Evolutionary conservation across 2,888 invertebrate genomes (phyloP), one percentile per base, ranked within the genome.

Genomic region (Oxyscelio sp.): DNA sequence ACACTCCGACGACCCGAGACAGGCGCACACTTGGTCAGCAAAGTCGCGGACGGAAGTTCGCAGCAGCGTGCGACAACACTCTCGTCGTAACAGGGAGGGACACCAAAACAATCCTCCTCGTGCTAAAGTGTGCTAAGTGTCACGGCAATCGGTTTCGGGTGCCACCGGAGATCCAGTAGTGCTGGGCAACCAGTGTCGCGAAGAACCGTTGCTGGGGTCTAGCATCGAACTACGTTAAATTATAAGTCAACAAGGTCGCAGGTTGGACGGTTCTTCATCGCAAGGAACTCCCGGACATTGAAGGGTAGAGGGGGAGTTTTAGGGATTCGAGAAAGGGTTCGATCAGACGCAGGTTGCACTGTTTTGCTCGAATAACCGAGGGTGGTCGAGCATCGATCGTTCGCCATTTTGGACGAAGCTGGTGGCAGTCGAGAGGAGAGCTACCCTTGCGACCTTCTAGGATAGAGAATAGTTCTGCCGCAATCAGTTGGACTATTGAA

Each of bases 381-480:
- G 89, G 87, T 75, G 87, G 86, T 59, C 58, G 77, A 17, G 19
- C 89, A 92, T 92, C 91, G 92, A 91, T 91, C 90, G 91, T 73
- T 91, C 93, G 93, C 93, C 93, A 93, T 93, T 92, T 93, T 92
- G 91, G 78, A 83, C 87, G 83, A 83, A 56, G 31, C 40, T 17
- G 38, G 27, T 66, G 58, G 34, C 50, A n/a, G 9, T 43, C n/a
- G n/a, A 19, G 22, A 38, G 13, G 52, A 24, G 38, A 34, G 86
- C 78, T 83, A 80, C 70, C 65, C 48, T 59, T 59, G 17, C 58
- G 40, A 50, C 4, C 15, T 11, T 45, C 45, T 15, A 15, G 34
- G 34, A 34, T 11, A 11, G 11, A 11, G 4, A 5, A 5, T 11
- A 11, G 11, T 34, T 11, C 9, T 34, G 11, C 2, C 34, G 9